Percentiles rank a stretch among this genome's conserved stretches.
phyloP scores from a whole-genome alignment of 2,888 invertebrate species.

The Drosophila atripex region DNA sequence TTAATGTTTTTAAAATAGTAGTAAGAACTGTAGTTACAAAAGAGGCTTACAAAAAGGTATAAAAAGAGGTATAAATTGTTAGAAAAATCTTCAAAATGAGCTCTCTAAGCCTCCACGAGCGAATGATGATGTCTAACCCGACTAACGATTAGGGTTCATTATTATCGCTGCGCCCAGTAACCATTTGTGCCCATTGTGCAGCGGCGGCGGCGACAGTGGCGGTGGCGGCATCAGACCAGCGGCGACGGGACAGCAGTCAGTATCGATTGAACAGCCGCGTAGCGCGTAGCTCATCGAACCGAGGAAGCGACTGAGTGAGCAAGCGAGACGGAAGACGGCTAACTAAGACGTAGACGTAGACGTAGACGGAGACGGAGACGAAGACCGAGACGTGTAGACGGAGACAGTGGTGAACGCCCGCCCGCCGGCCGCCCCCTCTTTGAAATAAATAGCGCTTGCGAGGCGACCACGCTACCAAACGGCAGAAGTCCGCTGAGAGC shows the following conservation, averaged over 20 bases:
- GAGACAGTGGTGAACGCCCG: slow-evolving; percentile 43
- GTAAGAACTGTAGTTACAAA: no score
- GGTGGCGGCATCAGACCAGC: slow-evolving; percentile 29
- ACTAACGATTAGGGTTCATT: background rate
- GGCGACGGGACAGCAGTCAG: slow-evolving; percentile 48
- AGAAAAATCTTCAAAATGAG: background rate
- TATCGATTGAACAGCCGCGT: slow-evolving; percentile 77
- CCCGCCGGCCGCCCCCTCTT: slow-evolving; percentile 59
- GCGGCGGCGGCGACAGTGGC: slow-evolving; percentile 6
- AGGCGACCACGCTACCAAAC: slow-evolving; percentile 70
- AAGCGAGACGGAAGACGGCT: slow-evolving; percentile 20
- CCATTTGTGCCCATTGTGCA: slow-evolving; percentile 11
- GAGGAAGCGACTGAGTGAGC: slow-evolving; percentile 24
- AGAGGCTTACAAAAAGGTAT: no score
- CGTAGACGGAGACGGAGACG: slow-evolving; percentile 16
- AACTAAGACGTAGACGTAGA: slow-evolving; percentile 17
- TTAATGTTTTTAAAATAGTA: no score
- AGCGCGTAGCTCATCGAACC: slow-evolving; percentile 65
- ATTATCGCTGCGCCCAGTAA: background rate
- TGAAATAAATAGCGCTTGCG: slow-evolving; percentile 70
- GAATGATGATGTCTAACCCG: background rate
- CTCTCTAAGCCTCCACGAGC: background rate
- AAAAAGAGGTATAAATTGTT: no score
- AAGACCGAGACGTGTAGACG: slow-evolving; percentile 19
- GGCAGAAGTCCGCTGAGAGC: slow-evolving; percentile 67